Base-by-base conservation (phyloP, 2,113 vertebrate species). In the Tretioscincus oriximinensis region DNA sequence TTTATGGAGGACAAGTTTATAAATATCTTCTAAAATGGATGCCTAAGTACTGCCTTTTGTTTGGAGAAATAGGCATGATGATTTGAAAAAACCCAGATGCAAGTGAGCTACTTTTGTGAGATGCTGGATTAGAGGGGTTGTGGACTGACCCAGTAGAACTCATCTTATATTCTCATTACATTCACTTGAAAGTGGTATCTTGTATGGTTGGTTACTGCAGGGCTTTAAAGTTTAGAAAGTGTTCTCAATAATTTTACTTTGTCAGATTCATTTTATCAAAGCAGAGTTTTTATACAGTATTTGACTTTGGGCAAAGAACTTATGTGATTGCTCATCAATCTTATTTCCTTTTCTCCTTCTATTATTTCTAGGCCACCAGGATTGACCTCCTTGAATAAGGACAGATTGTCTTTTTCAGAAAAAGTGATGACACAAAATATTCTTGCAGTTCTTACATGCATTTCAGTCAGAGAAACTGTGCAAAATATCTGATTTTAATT, bases 401-500 rank as follows among this genome's bases (percentile, higher is more conserved):
- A 79, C 87, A 81, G 67, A 83, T 78, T 77, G 58, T 76, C n/a
- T 87, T 77, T 54, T 9, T 78, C 11, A 63, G 79, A 51, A 20
- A 41, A 28, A n/a, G 5, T 83, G 28, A 80, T 71, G 73, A 47
- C 7, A 71, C 3, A 61, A 72, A 74, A 88, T 76, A 88, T 89
- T 71, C 76, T 87, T 73, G 85, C 10, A 31, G 61, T 16, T 31
- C 26, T 67, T 88, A 54, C 67, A 68, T n/a, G 82, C 76, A 51
- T 76, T 65, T n/a, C 82, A n/a, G 2, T 16, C 26, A 83, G 51
- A 89, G 69, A 6, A 86, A 35, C 80, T 76, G 21, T 81, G 66
- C 71, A 78, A 84, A 81, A 82, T 87, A 79, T 22, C 61, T 83
- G 21, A 73, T 18, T 18, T 80, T 86, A 77, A 89, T 73, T 83